Conservation (phyloP, 2,888 invertebrate genomes). For the Dusona sp. region DNA sequence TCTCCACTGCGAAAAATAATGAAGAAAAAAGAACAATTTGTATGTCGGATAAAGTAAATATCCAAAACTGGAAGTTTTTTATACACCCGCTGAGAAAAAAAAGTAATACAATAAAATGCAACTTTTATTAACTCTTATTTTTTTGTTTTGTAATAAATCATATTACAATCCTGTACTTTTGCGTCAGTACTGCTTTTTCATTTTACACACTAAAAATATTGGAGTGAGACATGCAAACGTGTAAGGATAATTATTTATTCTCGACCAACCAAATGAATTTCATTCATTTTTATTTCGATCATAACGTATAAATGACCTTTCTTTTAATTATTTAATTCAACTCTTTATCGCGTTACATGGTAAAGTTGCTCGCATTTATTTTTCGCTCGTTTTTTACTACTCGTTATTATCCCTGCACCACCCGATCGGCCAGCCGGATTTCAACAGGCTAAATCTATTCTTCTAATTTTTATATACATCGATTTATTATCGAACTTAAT, state of each 20-base stretch:
- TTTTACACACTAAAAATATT: constrained; percentile 16
- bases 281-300: constrained; percentile 78
- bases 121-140: constrained; percentile 75
- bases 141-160: constrained; percentile 38
- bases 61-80: constrained; percentile 69
- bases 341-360: constrained; percentile 79
- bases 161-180: not conserved
- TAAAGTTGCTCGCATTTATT: constrained; percentile 75
- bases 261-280: constrained; percentile 4
- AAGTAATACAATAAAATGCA: constrained; percentile 73
- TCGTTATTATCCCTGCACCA: constrained; percentile 38
- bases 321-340: constrained; percentile 75
- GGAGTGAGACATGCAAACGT: not conserved
- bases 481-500: constrained; percentile 7
- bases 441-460: constrained; percentile 34
- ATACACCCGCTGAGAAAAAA: constrained; percentile 68
- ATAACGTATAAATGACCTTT: constrained; percentile 77
- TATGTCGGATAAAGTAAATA: constrained; percentile 66
- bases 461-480: constrained; percentile 32
- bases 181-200: not conserved
- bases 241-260: constrained; percentile 14
- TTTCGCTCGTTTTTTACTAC: constrained; percentile 10
- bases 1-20: constrained; percentile 65
- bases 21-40: constrained; percentile 67
- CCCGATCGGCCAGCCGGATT: constrained; percentile 28